Percentiles rank a stretch among this genome's conserved stretches.
Conservation (phyloP, 1,140 invertebrate species). For the Drosophila ironensis region DNA sequence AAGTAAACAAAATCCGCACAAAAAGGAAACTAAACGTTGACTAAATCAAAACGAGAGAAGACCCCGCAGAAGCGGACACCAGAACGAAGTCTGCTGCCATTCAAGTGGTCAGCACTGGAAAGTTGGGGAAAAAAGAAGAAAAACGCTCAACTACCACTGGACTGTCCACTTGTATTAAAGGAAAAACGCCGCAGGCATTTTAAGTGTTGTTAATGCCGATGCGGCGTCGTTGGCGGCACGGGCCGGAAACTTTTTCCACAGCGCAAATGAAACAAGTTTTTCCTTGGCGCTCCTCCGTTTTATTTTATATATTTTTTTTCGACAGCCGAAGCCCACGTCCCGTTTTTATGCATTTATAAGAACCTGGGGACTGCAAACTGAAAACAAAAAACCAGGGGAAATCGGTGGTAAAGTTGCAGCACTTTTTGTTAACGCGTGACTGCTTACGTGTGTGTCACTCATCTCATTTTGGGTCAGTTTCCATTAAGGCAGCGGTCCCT, state of each 20-base stretch:
- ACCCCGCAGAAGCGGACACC: constrained; percentile 44
- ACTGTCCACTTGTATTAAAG: constrained; percentile 76
- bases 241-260: constrained; percentile 59
- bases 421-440: constrained; percentile 58
- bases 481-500: constrained; percentile 24
- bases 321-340: constrained; percentile 14
- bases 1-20: constrained; percentile 54
- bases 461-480: constrained; percentile 13
- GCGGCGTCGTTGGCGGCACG: constrained; percentile 49
- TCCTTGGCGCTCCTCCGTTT: constrained; percentile 13
- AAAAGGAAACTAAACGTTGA: constrained; percentile 53
- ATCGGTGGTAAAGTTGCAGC: constrained; percentile 51
- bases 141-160: constrained; percentile 28
- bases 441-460: constrained; percentile 49
- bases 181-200: constrained; percentile 76
- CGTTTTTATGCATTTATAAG: constrained; percentile 68
- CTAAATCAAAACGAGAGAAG: constrained; percentile 67
- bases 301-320: too few species aligned
- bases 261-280: constrained; percentile 75
- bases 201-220: constrained; percentile 75
- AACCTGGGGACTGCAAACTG: constrained; percentile 54
- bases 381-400: constrained; percentile 48
- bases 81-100: constrained; percentile 17
- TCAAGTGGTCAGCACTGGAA: constrained; percentile 53
- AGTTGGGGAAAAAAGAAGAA: constrained; percentile 23